Base-by-base conservation (phyloP, 2,888 invertebrate species). In the Torymus aiolomorphi region DNA sequence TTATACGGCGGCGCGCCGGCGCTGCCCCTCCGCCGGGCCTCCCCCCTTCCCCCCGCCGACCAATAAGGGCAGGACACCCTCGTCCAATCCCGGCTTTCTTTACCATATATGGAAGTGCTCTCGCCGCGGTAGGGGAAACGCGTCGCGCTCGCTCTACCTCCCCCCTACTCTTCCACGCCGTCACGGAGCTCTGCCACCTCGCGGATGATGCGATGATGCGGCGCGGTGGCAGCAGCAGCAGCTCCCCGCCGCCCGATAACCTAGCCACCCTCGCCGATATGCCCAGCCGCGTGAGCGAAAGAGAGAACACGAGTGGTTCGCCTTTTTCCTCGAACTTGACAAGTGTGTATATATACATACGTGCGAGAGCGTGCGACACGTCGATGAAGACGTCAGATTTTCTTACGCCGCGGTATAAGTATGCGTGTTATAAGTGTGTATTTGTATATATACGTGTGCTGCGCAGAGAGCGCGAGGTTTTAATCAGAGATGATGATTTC, bases 21-120 rank as follows among this genome's bases (percentile, higher is more conserved):
- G 83, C 83, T 84, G 87, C 87, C 83, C 84, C 86, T 81, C 83
- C 72, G 42, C 42, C 42, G 42, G 42, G 42, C 42, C 42, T 42
- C 42, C 42, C 42, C 63, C 76, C 77, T 82, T 12, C 24, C 8
- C 62, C 57, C 81, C 74, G 83, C 86, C 87, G 83, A 86, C 89
- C 89, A 89, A 88, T 88, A 88, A 88, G 87, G 89, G 86, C 85
- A 87, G 87, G 86, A 86, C 86, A 87, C 85, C 87, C 87, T 88
- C 92, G 90, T 90, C 94, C 94, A 95, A 95, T 95, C 92, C 92
- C 91, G 91, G 91, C 89, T 91, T 92, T 93, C 93, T 94, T 95
- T 93, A 94, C 95, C 95, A 94, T 95, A 95, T 95, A 95, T 93
- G 95, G 95, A 92, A 93, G 93, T 93, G 92, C 91, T 92, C 92